A percentile compares a stretch with the other conserved stretches of the same genome.
Conservation (phyloP, 1,140 invertebrate species). For the Acromyrmex charruanus region DNA sequence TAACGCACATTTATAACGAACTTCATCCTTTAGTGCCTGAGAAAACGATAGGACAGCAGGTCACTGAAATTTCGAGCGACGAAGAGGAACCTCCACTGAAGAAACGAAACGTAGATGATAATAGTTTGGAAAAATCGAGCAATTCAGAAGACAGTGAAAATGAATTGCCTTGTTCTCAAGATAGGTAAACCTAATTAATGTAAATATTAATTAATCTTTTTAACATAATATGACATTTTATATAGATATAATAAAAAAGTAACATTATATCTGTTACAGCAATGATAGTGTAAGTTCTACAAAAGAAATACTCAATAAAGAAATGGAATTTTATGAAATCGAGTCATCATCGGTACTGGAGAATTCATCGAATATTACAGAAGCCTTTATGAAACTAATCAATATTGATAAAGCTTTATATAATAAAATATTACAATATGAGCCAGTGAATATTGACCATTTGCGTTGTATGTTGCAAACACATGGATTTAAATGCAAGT, state of each 20-base stretch:
- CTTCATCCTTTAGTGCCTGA: conserved; percentile 79
- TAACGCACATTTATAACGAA: conserved; percentile 86
- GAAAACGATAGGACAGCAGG: conserved; percentile 16
- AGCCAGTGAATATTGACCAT: conserved; percentile 85
- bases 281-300: conserved; percentile 20
- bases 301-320: conserved; percentile 63
- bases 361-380: conserved; percentile 64
- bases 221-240: neutral
- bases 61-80: conserved; percentile 44
- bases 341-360: conserved; percentile 18
- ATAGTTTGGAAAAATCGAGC: neutral
- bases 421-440: conserved; percentile 84
- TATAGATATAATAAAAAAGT: conserved; percentile 9
- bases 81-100: conserved; percentile 70
- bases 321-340: conserved; percentile 72
- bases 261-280: conserved; percentile 38
- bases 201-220: conserved; percentile 33
- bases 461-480: conserved; percentile 81
- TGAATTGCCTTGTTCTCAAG: conserved; percentile 41
- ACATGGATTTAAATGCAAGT: conserved; percentile 83
- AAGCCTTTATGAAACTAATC: conserved; percentile 81
- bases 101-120: conserved; percentile 47
- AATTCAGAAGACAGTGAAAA: conserved; percentile 17
- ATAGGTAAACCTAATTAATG: conserved; percentile 59
- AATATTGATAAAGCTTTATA: conserved; percentile 80